phyloP scores from a whole-genome alignment of 2,888 invertebrate genomes.

The Auanema freiburgensis region DNA sequence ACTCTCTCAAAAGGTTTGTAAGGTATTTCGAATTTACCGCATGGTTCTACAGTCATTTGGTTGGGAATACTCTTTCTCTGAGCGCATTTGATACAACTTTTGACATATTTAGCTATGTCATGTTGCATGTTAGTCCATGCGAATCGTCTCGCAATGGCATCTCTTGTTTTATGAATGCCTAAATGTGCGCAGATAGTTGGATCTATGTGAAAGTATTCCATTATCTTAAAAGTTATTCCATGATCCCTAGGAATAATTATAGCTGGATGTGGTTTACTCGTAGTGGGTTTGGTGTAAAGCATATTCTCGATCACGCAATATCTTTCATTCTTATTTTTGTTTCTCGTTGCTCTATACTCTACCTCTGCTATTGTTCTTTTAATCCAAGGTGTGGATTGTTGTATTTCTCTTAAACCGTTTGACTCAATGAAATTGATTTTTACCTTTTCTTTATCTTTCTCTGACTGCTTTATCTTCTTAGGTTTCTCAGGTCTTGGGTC shows the following conservation, averaged over 20 bases:
- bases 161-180: slow-evolving; percentile 17
- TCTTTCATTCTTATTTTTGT: slow-evolving; percentile 3
- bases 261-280: background rate
- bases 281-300: slow-evolving; percentile 10
- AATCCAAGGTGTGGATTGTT: slow-evolving; percentile 9
- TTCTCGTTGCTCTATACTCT: background rate
- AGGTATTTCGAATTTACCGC: slow-evolving; percentile 6
- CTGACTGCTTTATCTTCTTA: background rate
- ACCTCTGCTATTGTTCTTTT: background rate
- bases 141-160: slow-evolving; percentile 9
- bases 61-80: slow-evolving; percentile 15
- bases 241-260: slow-evolving; percentile 13
- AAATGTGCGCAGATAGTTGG: slow-evolving; percentile 17
- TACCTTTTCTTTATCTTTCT: background rate
- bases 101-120: slow-evolving; percentile 8
- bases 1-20: slow-evolving; percentile 21
- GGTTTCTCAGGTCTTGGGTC: slow-evolving; percentile 9
- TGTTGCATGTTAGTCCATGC: slow-evolving; percentile 19
- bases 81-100: slow-evolving; percentile 15
- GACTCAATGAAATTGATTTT: no score
- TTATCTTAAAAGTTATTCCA: background rate
- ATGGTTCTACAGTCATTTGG: slow-evolving; percentile 18
- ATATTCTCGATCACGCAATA: slow-evolving; percentile 17
- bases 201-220: slow-evolving; percentile 16
- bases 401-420: slow-evolving; percentile 11